These are phyloP conservation scores for Diadophis punctatus DNA, from an alignment of 2,113 vertebrate species.

Conservation along the genomic window DNA sequence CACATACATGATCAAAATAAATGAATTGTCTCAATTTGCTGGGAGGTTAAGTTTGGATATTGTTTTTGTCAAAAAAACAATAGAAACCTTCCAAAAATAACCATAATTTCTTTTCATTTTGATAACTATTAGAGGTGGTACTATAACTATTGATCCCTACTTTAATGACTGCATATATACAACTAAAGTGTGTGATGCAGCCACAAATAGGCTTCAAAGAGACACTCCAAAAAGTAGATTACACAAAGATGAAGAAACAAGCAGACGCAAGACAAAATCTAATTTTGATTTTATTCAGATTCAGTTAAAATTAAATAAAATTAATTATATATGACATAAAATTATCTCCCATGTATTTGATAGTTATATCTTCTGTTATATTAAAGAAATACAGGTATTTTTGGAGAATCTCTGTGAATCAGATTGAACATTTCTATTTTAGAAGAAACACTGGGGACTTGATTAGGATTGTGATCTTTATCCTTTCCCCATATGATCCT, in stretches of 20 bases:
- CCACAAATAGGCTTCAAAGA: background rate
- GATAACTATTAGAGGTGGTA: slow-evolving; percentile 8
- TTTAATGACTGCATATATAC: background rate
- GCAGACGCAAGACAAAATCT: background rate
- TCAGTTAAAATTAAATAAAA: background rate
- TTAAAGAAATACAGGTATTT: background rate
- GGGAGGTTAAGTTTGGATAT: background rate
- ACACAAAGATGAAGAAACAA: background rate
- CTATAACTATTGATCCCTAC: slow-evolving; percentile 11
- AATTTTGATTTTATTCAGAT: background rate
- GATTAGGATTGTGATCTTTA: background rate
- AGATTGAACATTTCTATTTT: background rate
- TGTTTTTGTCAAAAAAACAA: background rate
- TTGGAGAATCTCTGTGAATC: background rate
- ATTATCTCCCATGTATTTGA: background rate
- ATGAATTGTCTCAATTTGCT: background rate
- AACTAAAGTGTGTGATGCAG: background rate
- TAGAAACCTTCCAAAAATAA: background rate
- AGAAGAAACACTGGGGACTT: background rate
- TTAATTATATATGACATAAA: background rate
- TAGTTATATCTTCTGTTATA: background rate
- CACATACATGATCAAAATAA: background rate
- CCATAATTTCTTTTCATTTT: background rate
- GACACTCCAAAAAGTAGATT: background rate
- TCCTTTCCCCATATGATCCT: background rate